Base-by-base conservation (phyloP, 1,140 invertebrate genomes). In the Sinonovacula constricta region DNA sequence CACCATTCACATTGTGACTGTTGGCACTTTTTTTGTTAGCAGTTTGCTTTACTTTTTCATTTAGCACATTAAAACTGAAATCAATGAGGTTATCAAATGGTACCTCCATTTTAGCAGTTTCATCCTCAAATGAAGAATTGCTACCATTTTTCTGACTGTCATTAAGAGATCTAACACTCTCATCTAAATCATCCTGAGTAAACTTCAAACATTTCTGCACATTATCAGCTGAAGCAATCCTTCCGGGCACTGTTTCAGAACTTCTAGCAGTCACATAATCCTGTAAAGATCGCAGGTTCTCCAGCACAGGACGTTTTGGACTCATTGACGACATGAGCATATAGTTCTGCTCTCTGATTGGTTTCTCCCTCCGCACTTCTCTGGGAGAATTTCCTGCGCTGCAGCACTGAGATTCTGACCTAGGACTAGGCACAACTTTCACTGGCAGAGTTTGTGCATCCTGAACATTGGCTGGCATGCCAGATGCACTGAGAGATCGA, bases 261-360 rank as follows among this genome's bases (percentile, higher is more conserved):
- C 60, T 22, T 62, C 54, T 51, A 36, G 71, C 54, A 51, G 54
- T 74, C 2, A 83, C 63, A 80, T 79, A 84, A 28, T 56, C 81
- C 51, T 83, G 72, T 24, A 82, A 59, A 14, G 81, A 74, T 31
- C 82, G 80, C n/a, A 83, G 39, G 63, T 82, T 83, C 30, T 84
- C 81, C 34, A 83, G 30, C 12, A 84, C 81, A 59, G 53, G 80
- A 22, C 70, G 68, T 31, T 62, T 62, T 24, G 26, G 36, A 53
- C 24, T 69, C n/a, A 70, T 45, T 15, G 28, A 59, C 24, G 79
- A 68, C 83, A 84, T 84, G 4, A 84, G 57, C 57, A 84, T 72
- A 36, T 84, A 84, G 49, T 84, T 84, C 60, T 82, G 79, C 34
- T 84, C 83, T n/a, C 83, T 79, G 2, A 84, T 75, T 22, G 76